Conservation (phyloP, 1,140 invertebrate genomes). For the Bombus soroeensis region DNA sequence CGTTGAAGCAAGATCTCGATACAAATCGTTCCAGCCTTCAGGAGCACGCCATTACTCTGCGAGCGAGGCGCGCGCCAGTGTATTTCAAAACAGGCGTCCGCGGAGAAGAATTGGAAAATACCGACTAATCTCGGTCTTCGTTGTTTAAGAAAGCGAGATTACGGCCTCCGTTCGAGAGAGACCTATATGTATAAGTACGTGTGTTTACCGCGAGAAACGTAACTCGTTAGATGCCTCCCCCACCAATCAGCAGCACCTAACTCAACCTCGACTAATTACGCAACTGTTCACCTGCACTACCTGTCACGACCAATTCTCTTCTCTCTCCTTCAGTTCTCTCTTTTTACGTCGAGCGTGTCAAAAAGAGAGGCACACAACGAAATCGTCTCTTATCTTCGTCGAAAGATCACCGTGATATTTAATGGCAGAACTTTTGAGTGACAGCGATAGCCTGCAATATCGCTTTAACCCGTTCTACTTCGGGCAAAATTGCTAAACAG, state of each 20-base stretch:
- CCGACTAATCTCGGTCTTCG: background rate
- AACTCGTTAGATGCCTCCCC: slow-evolving; percentile 42
- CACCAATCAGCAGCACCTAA: slow-evolving; percentile 46
- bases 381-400: background rate
- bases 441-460: background rate
- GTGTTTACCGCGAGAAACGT: slow-evolving; percentile 7
- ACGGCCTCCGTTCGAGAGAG: background rate
- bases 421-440: slow-evolving; percentile 18
- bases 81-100: slow-evolving; percentile 4
- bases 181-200: background rate
- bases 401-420: slow-evolving; percentile 39
- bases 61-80: background rate
- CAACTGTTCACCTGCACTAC: slow-evolving; percentile 55
- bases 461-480: background rate
- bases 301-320: slow-evolving; percentile 48
- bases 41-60: background rate
- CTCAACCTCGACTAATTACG: slow-evolving; percentile 63
- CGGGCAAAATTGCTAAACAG: background rate
- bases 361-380: background rate
- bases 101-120: background rate
- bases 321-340: background rate
- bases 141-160: background rate
- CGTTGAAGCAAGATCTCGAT: background rate
- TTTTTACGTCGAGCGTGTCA: background rate
- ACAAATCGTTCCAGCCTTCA: background rate